These are phyloP conservation scores for Eumaeus atala DNA, from an alignment of 1,140 invertebrate species.

Conservation along the genomic window DNA sequence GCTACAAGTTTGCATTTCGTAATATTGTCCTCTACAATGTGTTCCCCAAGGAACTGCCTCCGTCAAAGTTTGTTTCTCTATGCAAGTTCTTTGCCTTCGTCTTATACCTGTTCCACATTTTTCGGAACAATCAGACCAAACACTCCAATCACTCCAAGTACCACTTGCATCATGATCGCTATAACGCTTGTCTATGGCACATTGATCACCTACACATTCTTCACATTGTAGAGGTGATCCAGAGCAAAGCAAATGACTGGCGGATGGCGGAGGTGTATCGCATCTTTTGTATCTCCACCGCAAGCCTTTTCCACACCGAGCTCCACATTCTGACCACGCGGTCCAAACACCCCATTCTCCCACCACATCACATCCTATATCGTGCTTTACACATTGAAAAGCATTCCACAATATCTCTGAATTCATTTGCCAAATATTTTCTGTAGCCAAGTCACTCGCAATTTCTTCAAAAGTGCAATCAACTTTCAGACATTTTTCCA, in stretches of 20 bases:
- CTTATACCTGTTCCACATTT: conserved; percentile 48
- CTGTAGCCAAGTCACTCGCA: conserved; percentile 38
- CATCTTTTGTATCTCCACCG: conserved; percentile 50
- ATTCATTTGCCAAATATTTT: conserved; percentile 58
- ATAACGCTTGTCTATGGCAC: conserved; percentile 38
- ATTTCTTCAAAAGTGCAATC: conserved; percentile 55
- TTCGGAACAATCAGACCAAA: conserved; percentile 54
- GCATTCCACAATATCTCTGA: conserved; percentile 56
- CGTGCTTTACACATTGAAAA: conserved; percentile 56
- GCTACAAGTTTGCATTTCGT: conserved; percentile 49
- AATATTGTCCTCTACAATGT: conserved; percentile 53
- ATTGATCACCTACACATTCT: conserved; percentile 55
- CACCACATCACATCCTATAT: conserved; percentile 47
- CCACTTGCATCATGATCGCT: conserved; percentile 27
- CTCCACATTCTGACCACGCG: conserved; percentile 52
- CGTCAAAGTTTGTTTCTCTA: conserved; percentile 34
- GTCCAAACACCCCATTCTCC: conserved; percentile 60
- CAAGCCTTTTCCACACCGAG: conserved; percentile 49
- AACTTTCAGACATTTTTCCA: conserved; percentile 49
- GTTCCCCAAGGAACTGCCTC: conserved; percentile 45
- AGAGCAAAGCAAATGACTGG: conserved; percentile 37
- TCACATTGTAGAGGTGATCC: conserved; percentile 46
- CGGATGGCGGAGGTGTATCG: conserved; percentile 50
- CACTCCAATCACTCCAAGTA: conserved; percentile 48
- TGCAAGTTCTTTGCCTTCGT: conserved; percentile 43